Conservation (phyloP, 2,888 invertebrate species). For the Synanthedon tipuliformis region DNA sequence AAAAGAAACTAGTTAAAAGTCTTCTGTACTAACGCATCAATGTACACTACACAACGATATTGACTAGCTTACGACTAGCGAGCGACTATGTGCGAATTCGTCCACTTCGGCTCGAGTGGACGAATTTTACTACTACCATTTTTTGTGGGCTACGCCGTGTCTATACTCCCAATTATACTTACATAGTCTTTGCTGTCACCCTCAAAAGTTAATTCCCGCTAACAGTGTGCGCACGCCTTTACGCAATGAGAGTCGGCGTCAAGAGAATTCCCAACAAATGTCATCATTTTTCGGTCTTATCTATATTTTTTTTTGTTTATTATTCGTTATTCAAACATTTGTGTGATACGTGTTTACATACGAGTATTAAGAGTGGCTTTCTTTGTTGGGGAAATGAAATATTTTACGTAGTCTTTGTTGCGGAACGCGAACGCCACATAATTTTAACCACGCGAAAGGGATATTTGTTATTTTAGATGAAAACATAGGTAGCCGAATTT, state of each 20-base stretch:
- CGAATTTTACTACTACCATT: too few relatives aligned
- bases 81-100: too few relatives aligned
- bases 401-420: background rate
- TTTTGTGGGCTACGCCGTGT: too few relatives aligned
- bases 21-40: too few relatives aligned
- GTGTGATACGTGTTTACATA: background rate
- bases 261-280: background rate
- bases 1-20: too few relatives aligned
- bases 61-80: too few relatives aligned
- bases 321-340: background rate
- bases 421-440: background rate
- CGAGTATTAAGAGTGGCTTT: background rate
- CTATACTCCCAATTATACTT: too few relatives aligned
- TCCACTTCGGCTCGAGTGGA: too few relatives aligned
- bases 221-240: background rate
- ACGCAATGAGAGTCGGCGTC: background rate
- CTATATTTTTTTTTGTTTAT: background rate
- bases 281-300: background rate
- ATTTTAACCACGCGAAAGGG: background rate
- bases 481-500: too few relatives aligned
- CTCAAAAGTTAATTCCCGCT: background rate
- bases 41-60: too few relatives aligned
- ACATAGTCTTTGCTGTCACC: too few relatives aligned
- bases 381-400: background rate
- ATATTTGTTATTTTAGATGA: too few relatives aligned